Base-by-base conservation (phyloP, 2,888 invertebrate genomes). In the Heliconius sara region DNA sequence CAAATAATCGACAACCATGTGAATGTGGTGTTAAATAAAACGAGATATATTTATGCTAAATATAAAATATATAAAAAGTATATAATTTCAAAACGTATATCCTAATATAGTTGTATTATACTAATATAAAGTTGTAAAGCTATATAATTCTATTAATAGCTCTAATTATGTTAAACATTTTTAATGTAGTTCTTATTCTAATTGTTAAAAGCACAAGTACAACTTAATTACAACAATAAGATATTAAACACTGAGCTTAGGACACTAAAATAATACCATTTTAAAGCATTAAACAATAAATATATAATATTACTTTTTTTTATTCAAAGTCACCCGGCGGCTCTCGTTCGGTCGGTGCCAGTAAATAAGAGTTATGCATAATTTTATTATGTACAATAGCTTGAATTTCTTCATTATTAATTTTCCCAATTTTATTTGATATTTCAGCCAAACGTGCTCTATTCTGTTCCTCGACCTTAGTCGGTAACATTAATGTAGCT, bases 341-440 rank as follows among this genome's bases (percentile, higher is more conserved):
- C 6, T 25, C 27, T 6, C 27, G 27, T 13, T 65, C 27, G 27
- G 19, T 65, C 16, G 65, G 9, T 30, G 27, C 65, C 16, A 65
- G 16, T 27, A 65, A 16, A 7, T 65, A 65, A 27, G 25, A 65
- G 16, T 65, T 65, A 16, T 13, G 16, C 65, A 65, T 65, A 16
- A 27, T 43, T 25, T 70, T 70, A 47, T n/a, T 43, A 43, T 70
- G 16, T 25, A 70, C 25, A 47, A 70, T 47, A 65, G 75, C 25
- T 66, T 75, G 65, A 43, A 63, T 65, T 47, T 75, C 75, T 19
- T 75, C 27, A 43, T 43, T 12, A 27, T 66, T 65, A 22, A 47
- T 12, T 66, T 66, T 27, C 5, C 30, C 27, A 22, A 66, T 66
- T 65, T 66, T 75, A 10, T 65, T 43, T n/a, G 47, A 22, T 25